phyloP scores from a whole-genome alignment of 2,113 vertebrate genomes.

The Dasypus novemcinctus region DNA sequence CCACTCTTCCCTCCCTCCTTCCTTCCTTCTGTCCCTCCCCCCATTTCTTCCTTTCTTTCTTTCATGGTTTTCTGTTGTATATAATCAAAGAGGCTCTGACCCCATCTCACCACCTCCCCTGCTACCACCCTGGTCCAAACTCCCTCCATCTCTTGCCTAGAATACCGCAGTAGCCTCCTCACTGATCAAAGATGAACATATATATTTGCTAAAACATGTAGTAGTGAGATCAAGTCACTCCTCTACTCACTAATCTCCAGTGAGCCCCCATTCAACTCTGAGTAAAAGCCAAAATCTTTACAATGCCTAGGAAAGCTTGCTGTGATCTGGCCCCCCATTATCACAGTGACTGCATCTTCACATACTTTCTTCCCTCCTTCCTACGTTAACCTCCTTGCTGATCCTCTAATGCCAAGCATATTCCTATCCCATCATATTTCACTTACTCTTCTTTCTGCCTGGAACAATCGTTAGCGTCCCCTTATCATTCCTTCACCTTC shows the following conservation, averaged over 20 bases:
- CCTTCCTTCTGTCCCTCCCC: too few relatives aligned
- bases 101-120: not conserved
- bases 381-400: not conserved
- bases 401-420: not conserved
- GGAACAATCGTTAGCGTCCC: not conserved
- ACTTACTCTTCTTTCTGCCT: not conserved
- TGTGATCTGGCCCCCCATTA: not conserved
- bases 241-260: not conserved
- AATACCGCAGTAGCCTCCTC: not conserved
- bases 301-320: not conserved
- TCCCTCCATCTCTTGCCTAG: not conserved
- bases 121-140: not conserved
- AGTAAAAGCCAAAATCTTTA: too few relatives aligned
- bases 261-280: not conserved
- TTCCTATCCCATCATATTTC: not conserved
- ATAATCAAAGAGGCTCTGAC: not conserved
- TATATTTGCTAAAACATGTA: not conserved
- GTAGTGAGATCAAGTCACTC: not conserved
- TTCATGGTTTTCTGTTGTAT: constrained; percentile 1
- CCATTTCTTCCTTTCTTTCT: too few relatives aligned
- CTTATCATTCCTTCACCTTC: not conserved
- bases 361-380: not conserved
- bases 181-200: not conserved
- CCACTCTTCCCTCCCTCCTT: too few relatives aligned
- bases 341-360: not conserved